Evolutionary conservation across 92 coral and sea anemone genomes (phyloP), one percentile per base, ranked within the genome.

Genomic region (Parazoanthus darwini): DNA sequence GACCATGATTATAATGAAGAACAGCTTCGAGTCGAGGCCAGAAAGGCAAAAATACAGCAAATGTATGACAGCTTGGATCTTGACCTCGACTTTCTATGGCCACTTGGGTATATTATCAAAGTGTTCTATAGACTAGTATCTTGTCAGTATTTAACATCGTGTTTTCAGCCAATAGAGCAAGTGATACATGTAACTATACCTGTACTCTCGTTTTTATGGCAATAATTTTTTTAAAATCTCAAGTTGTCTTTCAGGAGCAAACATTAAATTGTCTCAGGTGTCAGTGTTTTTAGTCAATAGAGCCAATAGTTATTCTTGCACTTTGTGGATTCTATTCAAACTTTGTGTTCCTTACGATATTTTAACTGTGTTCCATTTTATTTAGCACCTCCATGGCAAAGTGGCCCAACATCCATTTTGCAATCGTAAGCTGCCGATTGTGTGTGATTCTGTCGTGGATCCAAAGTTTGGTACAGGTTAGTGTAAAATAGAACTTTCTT

Each of bases 401-500:
- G 94, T 94, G 81, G 99, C 96, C 29, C 88, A 87, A 7, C 99
- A 97, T 92, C 99, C 99, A 8, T 97, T 97, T 94, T 97, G 99
- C 88, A 86, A 91, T 78, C 96, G 99, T 26, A 95, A 92, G 79
- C 95, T 97, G n/a, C 93, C 90, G 59, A 93, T 97, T n/a, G 93
- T 97, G 15, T 97, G 98, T 89, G 99, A 97, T 86, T 96, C 96
- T 26, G 91, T 93, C 76, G 99, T 97, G 25, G 98, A 97, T 90
- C 99, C 99, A 73, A 96, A 95, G 77, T 97, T 95, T 91, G 99
- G 99, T 63, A 90, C 99, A 97, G 99, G 99, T 95, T 70, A 38
- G 93, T 81, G 25, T 0, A 8, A 6, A 35, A 37, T 13, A 29
- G 33, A 29, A 54, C 11, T 6, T 58, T 42, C 15, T 1, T 0